A percentile compares a stretch with the other conserved stretches of the same genome.
phyloP scores from a whole-genome alignment of 2,113 vertebrate genomes.

The Zapus hudsonius region DNA sequence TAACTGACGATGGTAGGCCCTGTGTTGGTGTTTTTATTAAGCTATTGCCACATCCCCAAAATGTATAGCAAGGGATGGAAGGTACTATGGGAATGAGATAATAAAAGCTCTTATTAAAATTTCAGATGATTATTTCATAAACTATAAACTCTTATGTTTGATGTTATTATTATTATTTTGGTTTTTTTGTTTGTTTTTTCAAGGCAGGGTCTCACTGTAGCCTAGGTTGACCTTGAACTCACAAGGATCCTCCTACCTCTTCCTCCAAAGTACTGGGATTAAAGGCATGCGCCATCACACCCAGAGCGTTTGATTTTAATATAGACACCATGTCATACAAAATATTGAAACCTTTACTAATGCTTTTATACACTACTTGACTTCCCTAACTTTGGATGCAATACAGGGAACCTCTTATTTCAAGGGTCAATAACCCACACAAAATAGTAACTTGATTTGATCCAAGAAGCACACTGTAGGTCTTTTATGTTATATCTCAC shows the following conservation, averaged over 20 bases:
- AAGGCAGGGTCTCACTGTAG: too few species aligned
- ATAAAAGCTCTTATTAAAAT: constrained; percentile 48
- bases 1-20: not conserved
- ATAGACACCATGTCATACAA: constrained; percentile 12
- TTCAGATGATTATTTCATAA: constrained; percentile 21
- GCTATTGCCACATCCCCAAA: constrained; percentile 13
- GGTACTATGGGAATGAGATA: constrained; percentile 32
- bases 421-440: not conserved
- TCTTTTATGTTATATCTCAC: not conserved
- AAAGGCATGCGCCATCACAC: too few species aligned
- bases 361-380: constrained; percentile 18
- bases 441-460: constrained; percentile 42
- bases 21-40: constrained; percentile 29
- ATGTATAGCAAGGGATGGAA: constrained; percentile 26
- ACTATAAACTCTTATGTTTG: not conserved
- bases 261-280: too few species aligned
- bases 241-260: too few species aligned
- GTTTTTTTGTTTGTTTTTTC: too few species aligned
- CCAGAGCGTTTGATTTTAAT: constrained; percentile 43
- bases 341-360: constrained; percentile 38
- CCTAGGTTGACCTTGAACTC: too few species aligned
- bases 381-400: constrained; percentile 45
- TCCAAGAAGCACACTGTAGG: not conserved
- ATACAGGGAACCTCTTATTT: constrained; percentile 39
- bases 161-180: too few species aligned